A percentile compares a stretch with the other conserved stretches of the same genome.
phyloP scores from a whole-genome alignment of 2,113 vertebrate species.

The Triplophysa tibetana region DNA sequence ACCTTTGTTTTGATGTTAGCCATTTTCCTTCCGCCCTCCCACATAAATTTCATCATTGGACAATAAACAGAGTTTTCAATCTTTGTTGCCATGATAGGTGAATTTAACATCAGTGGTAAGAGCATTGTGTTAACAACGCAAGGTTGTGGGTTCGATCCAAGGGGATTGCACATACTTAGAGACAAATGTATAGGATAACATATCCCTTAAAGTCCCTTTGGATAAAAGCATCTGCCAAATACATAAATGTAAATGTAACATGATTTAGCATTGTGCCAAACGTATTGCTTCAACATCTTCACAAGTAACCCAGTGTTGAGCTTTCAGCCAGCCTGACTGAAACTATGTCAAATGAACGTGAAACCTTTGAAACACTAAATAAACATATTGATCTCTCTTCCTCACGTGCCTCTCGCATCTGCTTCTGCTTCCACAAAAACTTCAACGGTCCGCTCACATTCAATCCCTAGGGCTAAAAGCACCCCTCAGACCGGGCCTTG shows the following conservation, averaged over 20 bases:
- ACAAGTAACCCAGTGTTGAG: too few relatives aligned
- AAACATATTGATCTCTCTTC: neutral
- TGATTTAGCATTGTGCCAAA: neutral
- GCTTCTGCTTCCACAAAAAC: slow-evolving; percentile 38
- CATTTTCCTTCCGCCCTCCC: slow-evolving; percentile 3
- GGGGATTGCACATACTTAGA: too few relatives aligned
- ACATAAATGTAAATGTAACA: too few relatives aligned
- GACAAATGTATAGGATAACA: too few relatives aligned
- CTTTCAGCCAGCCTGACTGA: too few relatives aligned
- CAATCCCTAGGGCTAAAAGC: slow-evolving; percentile 30
- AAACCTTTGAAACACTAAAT: neutral
- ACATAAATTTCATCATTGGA: slow-evolving; percentile 15
- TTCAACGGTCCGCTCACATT: slow-evolving; percentile 38
- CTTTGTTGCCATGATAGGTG: neutral
- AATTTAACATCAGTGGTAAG: neutral
- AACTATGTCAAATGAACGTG: too few relatives aligned
- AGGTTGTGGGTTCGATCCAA: too few relatives aligned
- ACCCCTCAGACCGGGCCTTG: slow-evolving; percentile 42
- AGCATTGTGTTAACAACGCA: too few relatives aligned
- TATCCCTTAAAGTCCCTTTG: too few relatives aligned
- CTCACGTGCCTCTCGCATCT: slow-evolving; percentile 21
- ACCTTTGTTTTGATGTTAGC: slow-evolving; percentile 37
- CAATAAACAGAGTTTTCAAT: neutral
- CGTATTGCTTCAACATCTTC: neutral
- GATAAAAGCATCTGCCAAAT: too few relatives aligned